Percentiles rank a stretch among this genome's conserved stretches.
phyloP scores from a whole-genome alignment of 2,888 invertebrate genomes.

The Lasioglossum malachurum region DNA sequence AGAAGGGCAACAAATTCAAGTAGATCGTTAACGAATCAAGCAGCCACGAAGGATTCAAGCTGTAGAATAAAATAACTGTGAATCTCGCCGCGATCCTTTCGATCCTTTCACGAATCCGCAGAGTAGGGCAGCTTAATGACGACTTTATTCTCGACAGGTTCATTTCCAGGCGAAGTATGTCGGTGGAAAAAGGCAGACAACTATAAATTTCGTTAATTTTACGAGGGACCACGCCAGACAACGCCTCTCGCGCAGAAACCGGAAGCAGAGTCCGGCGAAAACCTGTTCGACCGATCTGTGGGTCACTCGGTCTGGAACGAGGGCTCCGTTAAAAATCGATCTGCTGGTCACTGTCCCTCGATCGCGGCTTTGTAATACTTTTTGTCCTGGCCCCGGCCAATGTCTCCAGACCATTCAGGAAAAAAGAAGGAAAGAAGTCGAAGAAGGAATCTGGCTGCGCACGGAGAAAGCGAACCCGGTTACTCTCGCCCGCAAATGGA shows the following conservation, averaged over 20 bases:
- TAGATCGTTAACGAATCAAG: neutral
- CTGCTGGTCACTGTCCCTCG: neutral
- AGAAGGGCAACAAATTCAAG: neutral
- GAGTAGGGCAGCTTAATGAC: neutral
- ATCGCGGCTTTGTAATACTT: neutral
- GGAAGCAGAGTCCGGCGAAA: conserved; percentile 57
- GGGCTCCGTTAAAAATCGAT: neutral
- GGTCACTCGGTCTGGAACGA: neutral
- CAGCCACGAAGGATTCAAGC: neutral
- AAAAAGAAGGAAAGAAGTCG: conserved; percentile 22
- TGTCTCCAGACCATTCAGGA: neutral
- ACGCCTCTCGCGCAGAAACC: conserved; percentile 22
- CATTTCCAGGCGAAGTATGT: neutral
- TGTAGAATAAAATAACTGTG: neutral
- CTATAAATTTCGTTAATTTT: conserved; percentile 1
- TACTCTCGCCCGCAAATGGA: conserved; percentile 35
- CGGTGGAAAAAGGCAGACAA: neutral
- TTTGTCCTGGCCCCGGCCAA: neutral
- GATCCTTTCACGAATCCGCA: conserved; percentile 10
- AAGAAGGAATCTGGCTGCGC: conserved; percentile 39
- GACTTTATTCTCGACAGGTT: neutral
- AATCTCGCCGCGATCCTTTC: neutral
- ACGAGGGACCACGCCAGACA: neutral
- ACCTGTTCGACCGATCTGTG: conserved; percentile 61
- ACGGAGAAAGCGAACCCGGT: conserved; percentile 59